Evolutionary conservation across 2,113 vertebrate genomes (phyloP).

Genomic region (Eretmochelys imbricata): DNA sequence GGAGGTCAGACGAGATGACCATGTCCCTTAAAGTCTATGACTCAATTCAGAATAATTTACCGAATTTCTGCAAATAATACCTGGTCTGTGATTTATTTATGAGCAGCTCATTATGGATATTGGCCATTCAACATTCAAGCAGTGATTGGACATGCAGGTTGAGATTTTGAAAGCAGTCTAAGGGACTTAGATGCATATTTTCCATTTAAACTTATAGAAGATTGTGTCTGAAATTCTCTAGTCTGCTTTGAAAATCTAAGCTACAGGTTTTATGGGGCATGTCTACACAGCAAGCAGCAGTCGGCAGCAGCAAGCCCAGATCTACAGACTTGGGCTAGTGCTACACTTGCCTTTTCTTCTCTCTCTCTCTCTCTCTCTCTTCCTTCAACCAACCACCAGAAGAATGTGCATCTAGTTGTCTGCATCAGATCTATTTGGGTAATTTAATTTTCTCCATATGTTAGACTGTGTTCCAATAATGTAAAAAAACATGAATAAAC

Average conservation of each 20-base stretch:
- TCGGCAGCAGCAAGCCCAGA: background rate
- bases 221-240: background rate
- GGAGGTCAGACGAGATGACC: background rate
- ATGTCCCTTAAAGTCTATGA: background rate
- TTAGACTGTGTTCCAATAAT: background rate
- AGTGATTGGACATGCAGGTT: background rate
- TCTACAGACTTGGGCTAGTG: background rate
- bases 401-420: background rate
- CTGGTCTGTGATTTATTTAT: background rate
- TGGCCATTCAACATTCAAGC: background rate
- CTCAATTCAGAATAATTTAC: background rate
- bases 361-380: background rate
- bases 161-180: background rate
- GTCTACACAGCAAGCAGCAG: background rate
- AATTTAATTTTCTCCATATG: constrained; percentile 1
- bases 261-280: background rate
- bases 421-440: background rate
- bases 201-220: background rate
- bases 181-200: background rate
- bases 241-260: background rate
- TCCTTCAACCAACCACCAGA: background rate
- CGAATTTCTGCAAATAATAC: background rate
- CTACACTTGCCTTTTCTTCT: background rate
- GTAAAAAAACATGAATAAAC: background rate
- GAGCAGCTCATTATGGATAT: background rate